Evolutionary conservation across 2,113 vertebrate genomes (phyloP), one percentile per base, ranked within the genome.

Genomic region (Seriola dumerili): DNA sequence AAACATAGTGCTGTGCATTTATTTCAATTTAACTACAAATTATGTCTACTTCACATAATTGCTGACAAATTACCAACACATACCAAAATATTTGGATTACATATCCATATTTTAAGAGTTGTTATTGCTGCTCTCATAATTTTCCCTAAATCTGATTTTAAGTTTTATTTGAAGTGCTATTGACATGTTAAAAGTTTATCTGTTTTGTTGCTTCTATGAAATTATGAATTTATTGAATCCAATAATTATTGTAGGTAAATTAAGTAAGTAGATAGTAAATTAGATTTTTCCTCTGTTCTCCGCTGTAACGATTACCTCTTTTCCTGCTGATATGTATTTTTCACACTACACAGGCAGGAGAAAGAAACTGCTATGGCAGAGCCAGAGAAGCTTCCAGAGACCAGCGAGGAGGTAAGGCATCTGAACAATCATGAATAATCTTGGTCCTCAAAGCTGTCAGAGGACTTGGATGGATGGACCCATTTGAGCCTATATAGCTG

Each of bases 321-420:
- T 67, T 65, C 3, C n/a, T 50, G 25, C 4, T 84, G 13, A 3
- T 36, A 2, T 85, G 25, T 50, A 5, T 72, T 63, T 80, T 48
- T 81, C 40, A 21, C 64, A n/a, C 36, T n/a, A 44, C 12, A 0
- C 78, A 95, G 95, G 72, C 90, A 91, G 71, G 69, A 85, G 85
- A 94, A 88, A 78, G 93, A 93, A 40, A 71, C 71, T 65, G 89
- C 83, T 55, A 92, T 93, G 92, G 81, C 87, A 23, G 93, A 96
- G 70, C 63, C 93, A 72, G 94, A 95, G 76, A 93, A 91, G 84
- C 66, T 71, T 77, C 46, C 80, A 36, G 94, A 93, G 59, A 80
- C 82, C 84, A 87, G 61, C 4, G 95, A 95, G 84, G 95, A 96
- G 95, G 95, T 96, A 95, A 94, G 92, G 38, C 59, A 23, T 16